Percentiles rank a stretch among this genome's conserved stretches.
These are phyloP conservation scores for Meandrusa payeni DNA, from an alignment of 2,888 invertebrate species.

Conservation along the genomic window DNA sequence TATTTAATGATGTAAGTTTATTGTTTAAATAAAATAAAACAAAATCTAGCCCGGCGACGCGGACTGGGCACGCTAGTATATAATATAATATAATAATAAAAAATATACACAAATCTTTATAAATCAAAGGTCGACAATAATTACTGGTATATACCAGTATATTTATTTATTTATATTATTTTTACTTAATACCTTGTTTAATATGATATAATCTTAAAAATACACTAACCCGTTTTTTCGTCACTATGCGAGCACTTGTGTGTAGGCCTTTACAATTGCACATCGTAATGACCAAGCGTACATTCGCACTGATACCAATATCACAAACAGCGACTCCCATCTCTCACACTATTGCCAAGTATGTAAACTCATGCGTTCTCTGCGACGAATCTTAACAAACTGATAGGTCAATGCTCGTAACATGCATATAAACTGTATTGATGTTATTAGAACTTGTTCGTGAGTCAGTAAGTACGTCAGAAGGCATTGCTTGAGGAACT, in stretches of 20 bases:
- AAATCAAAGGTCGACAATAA: too few relatives aligned
- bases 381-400: constrained; percentile 39
- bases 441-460: constrained; percentile 42
- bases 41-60: too few relatives aligned
- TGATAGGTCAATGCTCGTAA: constrained; percentile 42
- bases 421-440: constrained; percentile 38
- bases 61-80: too few relatives aligned
- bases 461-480: constrained; percentile 39
- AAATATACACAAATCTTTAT: too few relatives aligned
- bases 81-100: too few relatives aligned
- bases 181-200: neutral
- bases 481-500: constrained; percentile 20
- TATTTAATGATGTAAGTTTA: too few relatives aligned
- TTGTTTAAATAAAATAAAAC: too few relatives aligned
- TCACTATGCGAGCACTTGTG: constrained; percentile 34
- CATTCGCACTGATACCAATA: constrained; percentile 25
- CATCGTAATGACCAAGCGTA: constrained; percentile 32
- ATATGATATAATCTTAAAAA: neutral
- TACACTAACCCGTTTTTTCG: constrained; percentile 35
- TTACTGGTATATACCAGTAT: too few relatives aligned
- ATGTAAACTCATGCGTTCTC: constrained; percentile 35
- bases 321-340: constrained; percentile 32
- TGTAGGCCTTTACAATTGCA: constrained; percentile 40
- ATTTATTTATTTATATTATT: neutral
- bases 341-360: constrained; percentile 4